Evolutionary conservation across 2,113 vertebrate genomes (phyloP), one percentile per base, ranked within the genome.

Genomic region (Sisor rabdophorus): DNA sequence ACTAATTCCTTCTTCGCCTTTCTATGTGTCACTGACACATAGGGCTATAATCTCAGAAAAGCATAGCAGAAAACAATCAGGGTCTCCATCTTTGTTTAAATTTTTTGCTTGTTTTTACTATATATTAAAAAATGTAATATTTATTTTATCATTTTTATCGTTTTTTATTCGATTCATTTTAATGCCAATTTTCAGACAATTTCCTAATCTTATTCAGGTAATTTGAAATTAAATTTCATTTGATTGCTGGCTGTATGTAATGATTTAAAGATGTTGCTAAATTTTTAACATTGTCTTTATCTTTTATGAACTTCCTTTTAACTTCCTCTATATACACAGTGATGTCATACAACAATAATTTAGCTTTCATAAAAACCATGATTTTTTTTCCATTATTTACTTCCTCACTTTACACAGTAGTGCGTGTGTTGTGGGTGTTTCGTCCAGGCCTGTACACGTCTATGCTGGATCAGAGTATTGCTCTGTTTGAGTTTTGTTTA

Each of bases 381-480:
- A 48, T 24, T 7, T 28, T 13, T n/a, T 40, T 63, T 36, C 20
- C 30, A 60, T 32, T 13, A 19, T 61, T 61, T 32, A 40, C 40
- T 64, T n/a, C 4, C 19, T 63, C 4, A 12, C 19, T 40, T 68
- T 6, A 50, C 13, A 68, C 22, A 50, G 44, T 17, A 47, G 2
- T 26, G 64, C n/a, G 64, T 67, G 36, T 67, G n/a, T 67, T 24
- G 40, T 44, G 40, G 8, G 64, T 24, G 64, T 12, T 67, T 67
- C 48, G 53, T 67, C 59, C 58, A 30, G 75, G 72, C 28, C 70
- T 79, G 79, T 85, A 80, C 81, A 84, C 40, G 76, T 59, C 40
- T 22, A 24, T 17, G 12, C 50, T 26, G 44, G 56, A 30, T 40
- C 16, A 16, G 26, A 36, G 28, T 68, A 44, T 30, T 36, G 44